A percentile compares a stretch with the other conserved stretches of the same genome.
phyloP scores from a whole-genome alignment of 1,140 invertebrate genomes.

The Hesperophylax magnus region DNA sequence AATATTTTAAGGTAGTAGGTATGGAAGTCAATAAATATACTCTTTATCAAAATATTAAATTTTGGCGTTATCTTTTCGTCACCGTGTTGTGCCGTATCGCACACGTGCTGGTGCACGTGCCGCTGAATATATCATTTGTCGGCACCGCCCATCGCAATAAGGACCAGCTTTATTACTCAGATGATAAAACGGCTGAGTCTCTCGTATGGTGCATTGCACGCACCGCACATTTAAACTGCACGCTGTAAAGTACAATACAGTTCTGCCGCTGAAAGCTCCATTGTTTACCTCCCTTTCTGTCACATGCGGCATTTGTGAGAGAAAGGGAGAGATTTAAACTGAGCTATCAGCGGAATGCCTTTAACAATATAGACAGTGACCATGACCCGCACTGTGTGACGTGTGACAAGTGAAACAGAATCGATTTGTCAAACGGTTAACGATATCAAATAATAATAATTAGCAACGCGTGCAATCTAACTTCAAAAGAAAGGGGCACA shows the following conservation, averaged over 20 bases:
- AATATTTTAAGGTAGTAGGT: too few species aligned
- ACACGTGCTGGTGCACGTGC: constrained; percentile 46
- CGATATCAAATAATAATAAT: neutral
- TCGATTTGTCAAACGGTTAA: constrained; percentile 7
- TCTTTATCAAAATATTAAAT: too few species aligned
- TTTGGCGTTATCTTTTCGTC: neutral
- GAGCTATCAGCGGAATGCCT: too few species aligned
- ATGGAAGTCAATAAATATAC: too few species aligned
- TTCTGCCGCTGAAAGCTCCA: too few species aligned
- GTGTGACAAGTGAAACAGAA: constrained; percentile 14
- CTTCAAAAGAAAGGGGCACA: too few species aligned
- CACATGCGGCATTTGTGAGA: too few species aligned
- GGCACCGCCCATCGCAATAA: neutral
- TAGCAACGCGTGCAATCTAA: too few species aligned
- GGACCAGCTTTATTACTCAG: neutral
- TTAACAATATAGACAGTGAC: constrained; percentile 3
- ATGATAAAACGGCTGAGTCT: neutral
- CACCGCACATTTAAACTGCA: too few species aligned
- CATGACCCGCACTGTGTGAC: neutral
- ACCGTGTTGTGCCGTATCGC: neutral
- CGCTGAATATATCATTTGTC: constrained; percentile 40
- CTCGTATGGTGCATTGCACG: neutral
- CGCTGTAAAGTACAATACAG: too few species aligned
- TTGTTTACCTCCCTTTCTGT: too few species aligned
- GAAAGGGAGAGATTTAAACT: too few species aligned